Evolutionary conservation across 2,888 invertebrate species (phyloP).

Genomic region (Dione vanillae): DNA sequence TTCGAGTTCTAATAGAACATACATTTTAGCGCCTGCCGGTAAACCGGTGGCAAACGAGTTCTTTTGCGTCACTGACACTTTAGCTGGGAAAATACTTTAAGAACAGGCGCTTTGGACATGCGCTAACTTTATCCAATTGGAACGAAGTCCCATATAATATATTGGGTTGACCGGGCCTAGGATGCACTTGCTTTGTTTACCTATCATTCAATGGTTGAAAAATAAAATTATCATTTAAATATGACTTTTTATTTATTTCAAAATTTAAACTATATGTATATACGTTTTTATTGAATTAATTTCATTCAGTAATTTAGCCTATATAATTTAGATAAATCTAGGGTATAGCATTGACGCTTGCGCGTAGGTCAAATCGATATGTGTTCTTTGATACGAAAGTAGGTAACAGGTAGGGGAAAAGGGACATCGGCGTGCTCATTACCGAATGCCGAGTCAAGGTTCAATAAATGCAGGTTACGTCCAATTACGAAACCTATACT

Average conservation of each 20-base stretch:
- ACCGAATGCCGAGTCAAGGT: slow-evolving; percentile 34
- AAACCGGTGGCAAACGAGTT: slow-evolving; percentile 64
- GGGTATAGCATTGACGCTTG: slow-evolving; percentile 65
- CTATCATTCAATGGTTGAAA: slow-evolving; percentile 1
- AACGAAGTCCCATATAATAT: slow-evolving; percentile 61
- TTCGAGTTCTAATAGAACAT: slow-evolving; percentile 52
- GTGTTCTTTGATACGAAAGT: slow-evolving; percentile 44
- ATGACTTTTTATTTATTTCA: too few relatives aligned
- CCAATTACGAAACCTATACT: slow-evolving; percentile 14
- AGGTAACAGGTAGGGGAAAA: slow-evolving; percentile 47
- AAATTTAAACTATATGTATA: neutral
- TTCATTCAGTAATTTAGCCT: neutral
- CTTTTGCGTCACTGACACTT: slow-evolving; percentile 73
- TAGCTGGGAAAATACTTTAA: slow-evolving; percentile 61
- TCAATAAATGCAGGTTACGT: slow-evolving; percentile 28
- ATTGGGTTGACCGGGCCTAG: slow-evolving; percentile 48
- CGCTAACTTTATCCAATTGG: slow-evolving; percentile 72
- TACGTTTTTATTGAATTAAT: neutral
- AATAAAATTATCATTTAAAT: too few relatives aligned
- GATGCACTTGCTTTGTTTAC: slow-evolving; percentile 40
- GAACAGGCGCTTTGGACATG: slow-evolving; percentile 67
- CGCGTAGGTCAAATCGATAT: slow-evolving; percentile 74
- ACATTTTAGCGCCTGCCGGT: slow-evolving; percentile 68
- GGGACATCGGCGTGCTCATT: slow-evolving; percentile 37
- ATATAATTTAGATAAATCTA: slow-evolving; percentile 12